Evolutionary conservation across 2,113 vertebrate species (phyloP), one percentile per base, ranked within the genome.

Genomic region (Leucosticte australis): DNA sequence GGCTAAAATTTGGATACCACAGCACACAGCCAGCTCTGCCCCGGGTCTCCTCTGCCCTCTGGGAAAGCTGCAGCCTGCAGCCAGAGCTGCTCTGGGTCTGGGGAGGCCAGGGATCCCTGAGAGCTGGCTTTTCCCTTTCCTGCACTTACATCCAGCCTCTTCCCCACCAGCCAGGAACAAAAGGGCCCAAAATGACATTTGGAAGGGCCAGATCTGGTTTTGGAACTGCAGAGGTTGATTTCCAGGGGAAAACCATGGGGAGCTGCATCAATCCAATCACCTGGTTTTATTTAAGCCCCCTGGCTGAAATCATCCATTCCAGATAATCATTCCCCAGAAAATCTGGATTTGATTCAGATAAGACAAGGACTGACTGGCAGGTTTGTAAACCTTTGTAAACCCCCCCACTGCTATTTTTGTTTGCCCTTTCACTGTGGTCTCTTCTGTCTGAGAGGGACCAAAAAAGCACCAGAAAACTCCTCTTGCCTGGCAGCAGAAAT

Each of bases 271-370:
- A 9, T 74, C 67, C 79, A 65, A 70, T 91, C 91, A 95, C 89
- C 87, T 97, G 95, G 27, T 93, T 95, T 85, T 87, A 80, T 94
- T 97, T 95, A 96, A 96, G n/a, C 7, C 67, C 59, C 4, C 30
- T 16, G 53, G 78, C 82, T 95, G 82, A 91, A 96, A 94, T 91
- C 85, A 94, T 90, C 92, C 85, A 80, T 82, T 90, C 90, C 70
- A 62, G 42, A 73, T 74, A 83, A 94, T 91, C 4, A 90, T 88
- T 94, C 55, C 75, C 63, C 53, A 88, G 55, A 24, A 52, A 73
- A 55, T 78, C 90, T 95, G 93, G 91, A 70, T 70, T 74, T 8
- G 5, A 80, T 95, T 95, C 82, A 88, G 90, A 93, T 88, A 90
- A 93, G 75, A 74, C 70, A 91, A 69, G 0, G 3, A 27, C 57